Evolutionary conservation across 2,113 vertebrate species (phyloP).

Genomic region (Podarcis cretensis): DNA sequence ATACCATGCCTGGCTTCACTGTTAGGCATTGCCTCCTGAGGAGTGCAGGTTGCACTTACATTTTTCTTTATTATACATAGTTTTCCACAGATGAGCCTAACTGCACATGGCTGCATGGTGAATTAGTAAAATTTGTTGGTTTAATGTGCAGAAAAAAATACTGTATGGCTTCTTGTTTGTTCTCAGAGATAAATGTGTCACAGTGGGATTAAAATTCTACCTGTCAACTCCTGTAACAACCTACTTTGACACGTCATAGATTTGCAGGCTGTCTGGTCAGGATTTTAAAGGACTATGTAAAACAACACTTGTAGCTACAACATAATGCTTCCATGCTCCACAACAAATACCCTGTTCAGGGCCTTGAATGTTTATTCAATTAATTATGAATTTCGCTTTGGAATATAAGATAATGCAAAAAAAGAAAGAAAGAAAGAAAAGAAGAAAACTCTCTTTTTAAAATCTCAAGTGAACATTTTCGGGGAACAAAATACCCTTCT

Average conservation of each 20-base stretch:
- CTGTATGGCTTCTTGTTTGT: not conserved
- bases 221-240: not conserved
- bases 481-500: constrained; percentile 62
- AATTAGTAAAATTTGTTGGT: constrained; percentile 17
- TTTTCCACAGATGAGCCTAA: not conserved
- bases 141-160: not conserved
- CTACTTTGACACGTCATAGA: constrained; percentile 21
- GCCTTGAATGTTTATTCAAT: constrained; percentile 25
- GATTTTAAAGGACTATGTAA: constrained; percentile 18
- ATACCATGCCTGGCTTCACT: not conserved
- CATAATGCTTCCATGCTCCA: constrained; percentile 22
- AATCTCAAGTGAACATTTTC: constrained; percentile 57
- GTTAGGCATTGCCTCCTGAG: not conserved
- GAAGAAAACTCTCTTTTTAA: constrained; percentile 46
- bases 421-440: too few species aligned
- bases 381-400: constrained; percentile 39
- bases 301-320: constrained; percentile 14
- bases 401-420: not conserved
- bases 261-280: constrained; percentile 31
- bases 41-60: not conserved
- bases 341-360: constrained; percentile 36
- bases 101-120: not conserved
- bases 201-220: constrained; percentile 3
- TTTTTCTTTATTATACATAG: not conserved
- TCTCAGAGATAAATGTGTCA: not conserved